A percentile compares a stretch with the other conserved stretches of the same genome.
Conservation (phyloP, 1,140 invertebrate species). For the Euura saliciscinereae region DNA sequence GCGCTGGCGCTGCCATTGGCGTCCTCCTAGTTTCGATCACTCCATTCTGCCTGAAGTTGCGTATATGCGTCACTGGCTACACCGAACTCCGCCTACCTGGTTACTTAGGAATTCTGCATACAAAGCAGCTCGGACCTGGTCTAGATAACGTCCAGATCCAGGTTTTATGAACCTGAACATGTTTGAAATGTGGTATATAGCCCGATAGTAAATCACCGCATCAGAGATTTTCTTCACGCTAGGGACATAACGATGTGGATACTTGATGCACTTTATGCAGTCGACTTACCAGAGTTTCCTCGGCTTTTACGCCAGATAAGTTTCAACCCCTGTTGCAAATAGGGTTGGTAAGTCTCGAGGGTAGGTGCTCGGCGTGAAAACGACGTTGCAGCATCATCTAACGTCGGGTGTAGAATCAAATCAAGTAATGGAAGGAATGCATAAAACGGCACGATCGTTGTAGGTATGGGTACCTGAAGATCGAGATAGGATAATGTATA, state of each 20-base stretch:
- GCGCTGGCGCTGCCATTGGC: background rate
- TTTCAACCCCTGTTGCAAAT: background rate
- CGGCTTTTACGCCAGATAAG: background rate
- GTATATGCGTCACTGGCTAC: too few species aligned
- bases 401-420: background rate
- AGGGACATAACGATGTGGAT: too few species aligned
- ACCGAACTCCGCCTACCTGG: too few species aligned
- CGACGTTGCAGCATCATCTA: background rate
- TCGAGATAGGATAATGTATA: background rate
- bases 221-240: too few species aligned
- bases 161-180: too few species aligned
- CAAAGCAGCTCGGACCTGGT: too few species aligned
- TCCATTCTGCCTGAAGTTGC: background rate
- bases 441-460: constrained; percentile 9
- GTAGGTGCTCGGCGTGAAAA: background rate
- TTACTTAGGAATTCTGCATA: too few species aligned
- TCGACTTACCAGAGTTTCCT: too few species aligned
- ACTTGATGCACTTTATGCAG: too few species aligned
- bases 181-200: too few species aligned
- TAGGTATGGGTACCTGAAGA: background rate
- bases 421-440: constrained; percentile 11
- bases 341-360: background rate
- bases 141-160: too few species aligned
- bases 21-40: background rate
- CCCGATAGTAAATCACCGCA: too few species aligned